Evolutionary conservation across 2,797 vertebrate species (phyloP).

Genomic region (Oceanodroma leucorhoa): DNA sequence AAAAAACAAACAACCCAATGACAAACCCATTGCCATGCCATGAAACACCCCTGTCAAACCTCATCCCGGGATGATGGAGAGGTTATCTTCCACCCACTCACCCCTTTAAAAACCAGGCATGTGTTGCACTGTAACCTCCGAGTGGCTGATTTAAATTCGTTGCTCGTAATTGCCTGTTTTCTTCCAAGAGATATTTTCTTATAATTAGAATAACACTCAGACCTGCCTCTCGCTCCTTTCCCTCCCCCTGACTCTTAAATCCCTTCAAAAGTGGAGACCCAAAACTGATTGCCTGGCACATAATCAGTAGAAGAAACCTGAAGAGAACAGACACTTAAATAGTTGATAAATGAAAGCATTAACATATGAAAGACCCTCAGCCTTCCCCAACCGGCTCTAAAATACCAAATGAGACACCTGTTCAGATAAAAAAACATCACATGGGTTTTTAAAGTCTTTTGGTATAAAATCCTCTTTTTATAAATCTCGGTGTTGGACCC

Average conservation of each 20-base stretch:
- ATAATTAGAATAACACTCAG: conserved; percentile 24
- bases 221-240: neutral
- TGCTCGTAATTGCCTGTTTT: conserved; percentile 36
- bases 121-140: neutral
- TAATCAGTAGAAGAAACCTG: conserved; percentile 50
- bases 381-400: neutral
- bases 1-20: neutral
- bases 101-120: neutral
- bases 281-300: conserved; percentile 37
- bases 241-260: neutral
- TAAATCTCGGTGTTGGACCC: neutral
- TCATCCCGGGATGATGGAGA: neutral
- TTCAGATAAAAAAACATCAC: neutral
- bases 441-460: neutral
- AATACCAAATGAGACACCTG: conserved; percentile 42
- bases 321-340: conserved; percentile 40
- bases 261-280: neutral
- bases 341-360: conserved; percentile 52
- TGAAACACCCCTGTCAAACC: neutral
- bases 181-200: conserved; percentile 26
- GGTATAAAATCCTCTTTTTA: neutral
- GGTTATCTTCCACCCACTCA: conserved; percentile 10
- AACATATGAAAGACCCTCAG: conserved; percentile 60
- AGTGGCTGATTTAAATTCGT: neutral
- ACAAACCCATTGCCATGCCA: neutral